A percentile compares a stretch with the other conserved stretches of the same genome.
phyloP scores from a whole-genome alignment of 2,888 invertebrate genomes.

The Drymonia ruficornis region DNA sequence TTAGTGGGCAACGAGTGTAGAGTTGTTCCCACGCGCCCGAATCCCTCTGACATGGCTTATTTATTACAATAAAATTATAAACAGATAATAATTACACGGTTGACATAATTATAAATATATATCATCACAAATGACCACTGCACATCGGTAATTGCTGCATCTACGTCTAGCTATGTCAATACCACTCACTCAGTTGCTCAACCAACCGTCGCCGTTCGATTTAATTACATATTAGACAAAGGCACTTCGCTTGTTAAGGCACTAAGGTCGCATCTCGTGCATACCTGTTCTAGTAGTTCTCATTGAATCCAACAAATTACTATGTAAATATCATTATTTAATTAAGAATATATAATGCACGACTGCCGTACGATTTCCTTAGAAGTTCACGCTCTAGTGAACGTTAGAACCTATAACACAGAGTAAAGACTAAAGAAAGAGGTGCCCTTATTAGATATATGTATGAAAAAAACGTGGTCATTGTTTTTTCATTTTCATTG shows the following conservation, averaged over 20 bases:
- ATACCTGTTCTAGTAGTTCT: conserved; percentile 14
- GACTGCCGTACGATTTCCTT: not conserved
- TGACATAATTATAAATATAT: not conserved
- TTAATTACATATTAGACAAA: conserved; percentile 20
- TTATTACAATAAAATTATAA: too few species aligned
- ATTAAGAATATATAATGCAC: not conserved
- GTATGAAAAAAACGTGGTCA: too few species aligned
- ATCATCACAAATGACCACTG: not conserved
- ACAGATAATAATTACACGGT: too few species aligned
- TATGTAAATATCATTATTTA: conserved; percentile 8
- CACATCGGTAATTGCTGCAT: conserved; percentile 10
- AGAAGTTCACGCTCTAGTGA: not conserved
- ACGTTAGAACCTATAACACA: too few species aligned
- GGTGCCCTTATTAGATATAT: too few species aligned
- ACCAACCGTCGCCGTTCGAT: conserved; percentile 7
- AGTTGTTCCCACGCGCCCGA: too few species aligned
- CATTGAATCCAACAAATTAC: conserved; percentile 20
- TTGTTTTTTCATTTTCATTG: too few species aligned
- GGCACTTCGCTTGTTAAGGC: conserved; percentile 13
- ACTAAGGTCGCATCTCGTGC: conserved; percentile 10
- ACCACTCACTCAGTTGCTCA: conserved; percentile 9
- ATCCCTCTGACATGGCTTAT: too few species aligned
- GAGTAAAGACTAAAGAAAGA: too few species aligned
- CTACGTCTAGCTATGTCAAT: conserved; percentile 13
- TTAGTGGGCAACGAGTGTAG: too few species aligned